Percentiles rank a stretch among this genome's conserved stretches.
phyloP scores from a whole-genome alignment of 2,113 vertebrate species.

The Poeciliopsis turrubarensis region DNA sequence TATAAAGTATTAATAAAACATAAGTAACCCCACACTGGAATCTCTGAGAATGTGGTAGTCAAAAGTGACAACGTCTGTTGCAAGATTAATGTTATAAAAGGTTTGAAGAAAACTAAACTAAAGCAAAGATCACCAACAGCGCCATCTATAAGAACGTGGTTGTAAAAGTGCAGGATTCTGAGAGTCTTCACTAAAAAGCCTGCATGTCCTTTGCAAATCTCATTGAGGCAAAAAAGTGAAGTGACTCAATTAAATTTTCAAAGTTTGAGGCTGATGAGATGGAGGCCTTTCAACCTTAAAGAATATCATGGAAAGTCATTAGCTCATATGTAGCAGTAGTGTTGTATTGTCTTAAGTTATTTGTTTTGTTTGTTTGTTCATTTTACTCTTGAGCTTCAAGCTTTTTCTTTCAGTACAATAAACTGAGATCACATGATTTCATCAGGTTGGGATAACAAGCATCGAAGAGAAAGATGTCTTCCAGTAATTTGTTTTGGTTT shows the following conservation, averaged over 20 bases:
- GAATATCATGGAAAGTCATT: neutral
- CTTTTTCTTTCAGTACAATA: neutral
- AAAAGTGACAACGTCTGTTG: neutral
- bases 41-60: neutral
- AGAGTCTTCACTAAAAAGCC: no score
- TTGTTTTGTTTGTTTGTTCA: neutral
- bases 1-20: neutral
- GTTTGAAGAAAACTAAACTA: neutral
- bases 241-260: no score
- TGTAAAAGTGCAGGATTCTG: neutral
- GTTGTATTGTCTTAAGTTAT: neutral
- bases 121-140: neutral
- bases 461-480: conserved; percentile 37
- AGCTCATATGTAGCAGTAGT: neutral
- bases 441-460: neutral
- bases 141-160: neutral
- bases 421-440: neutral
- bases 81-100: neutral
- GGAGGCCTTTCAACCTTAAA: neutral
- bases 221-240: no score
- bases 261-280: no score
- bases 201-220: no score
- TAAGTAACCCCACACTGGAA: neutral
- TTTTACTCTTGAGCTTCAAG: conserved; percentile 11
- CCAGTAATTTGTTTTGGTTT: conserved; percentile 37